Evolutionary conservation across 1,140 invertebrate species (phyloP).

Genomic region (Brachionus angularis): DNA sequence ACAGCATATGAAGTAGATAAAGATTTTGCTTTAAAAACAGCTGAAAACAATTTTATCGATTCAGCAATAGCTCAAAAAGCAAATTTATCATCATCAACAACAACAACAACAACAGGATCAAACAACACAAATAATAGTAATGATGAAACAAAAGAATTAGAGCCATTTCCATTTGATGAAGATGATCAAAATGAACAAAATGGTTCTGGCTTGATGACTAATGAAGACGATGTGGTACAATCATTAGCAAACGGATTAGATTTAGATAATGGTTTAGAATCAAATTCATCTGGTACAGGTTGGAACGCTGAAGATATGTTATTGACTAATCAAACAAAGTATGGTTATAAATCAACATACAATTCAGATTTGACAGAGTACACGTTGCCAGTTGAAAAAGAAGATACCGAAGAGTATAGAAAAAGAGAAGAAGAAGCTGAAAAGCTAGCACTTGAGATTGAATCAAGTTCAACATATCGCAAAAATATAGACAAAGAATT

Average conservation of each 20-base stretch:
- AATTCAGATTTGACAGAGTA: slow-evolving; percentile 14
- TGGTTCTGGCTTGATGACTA: background rate
- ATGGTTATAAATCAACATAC: slow-evolving; percentile 42
- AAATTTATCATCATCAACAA: slow-evolving; percentile 8
- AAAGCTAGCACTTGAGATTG: background rate
- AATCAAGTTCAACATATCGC: background rate
- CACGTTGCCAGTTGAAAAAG: slow-evolving; percentile 9
- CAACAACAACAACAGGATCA: background rate
- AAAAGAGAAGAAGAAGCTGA: slow-evolving; percentile 13
- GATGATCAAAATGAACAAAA: background rate
- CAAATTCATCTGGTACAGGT: background rate
- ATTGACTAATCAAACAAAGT: slow-evolving; percentile 30
- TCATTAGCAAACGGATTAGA: background rate
- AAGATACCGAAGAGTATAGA: slow-evolving; percentile 18
- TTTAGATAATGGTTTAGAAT: background rate
- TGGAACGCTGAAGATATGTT: slow-evolving; percentile 41
- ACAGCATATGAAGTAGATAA: slow-evolving; percentile 33
- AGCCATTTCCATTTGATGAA: slow-evolving; percentile 36
- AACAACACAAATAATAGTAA: slow-evolving; percentile 32
- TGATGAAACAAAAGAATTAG: slow-evolving; percentile 38
- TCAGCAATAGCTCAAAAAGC: slow-evolving; percentile 25
- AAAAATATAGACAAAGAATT: background rate
- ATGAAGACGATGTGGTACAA: background rate
- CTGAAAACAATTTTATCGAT: slow-evolving; percentile 31
- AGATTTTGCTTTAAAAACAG: slow-evolving; percentile 26